Base-by-base conservation (phyloP, 2,797 vertebrate genomes). In the Anabacerthia variegaticeps region DNA sequence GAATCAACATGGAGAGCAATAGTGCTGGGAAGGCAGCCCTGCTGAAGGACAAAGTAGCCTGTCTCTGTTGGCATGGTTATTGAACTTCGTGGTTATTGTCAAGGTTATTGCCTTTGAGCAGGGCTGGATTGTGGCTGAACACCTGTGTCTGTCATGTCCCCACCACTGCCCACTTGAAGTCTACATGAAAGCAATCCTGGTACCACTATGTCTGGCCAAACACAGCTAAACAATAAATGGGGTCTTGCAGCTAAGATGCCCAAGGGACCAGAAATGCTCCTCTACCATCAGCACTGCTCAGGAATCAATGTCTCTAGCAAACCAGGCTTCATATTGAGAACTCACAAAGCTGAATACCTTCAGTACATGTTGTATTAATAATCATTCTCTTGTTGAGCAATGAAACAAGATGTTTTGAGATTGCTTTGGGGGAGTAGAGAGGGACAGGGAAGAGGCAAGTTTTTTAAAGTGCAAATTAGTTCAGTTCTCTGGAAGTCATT, bases 121-220 rank as follows among this genome's bases (percentile, higher is more conserved):
- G 69, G 11, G 14, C 37, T 63, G 67, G 36, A 36, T 27, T 72
- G 55, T n/a, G 41, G 32, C 74, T 65, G 66, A 72, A 24, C 13
- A 4, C 39, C 43, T n/a, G 37, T 34, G 22, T 65, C 34, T 41
- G 24, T 10, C 34, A 13, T 12, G 32, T 22, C 23, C 15, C 28
- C 36, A 19, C 16, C 24, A 23, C 21, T 51, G n/a, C 30, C 11
- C 14, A 7, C 54, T 37, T 23, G 23, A 77, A 75, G 23, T 41
- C 24, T 51, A 1, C 0, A 0, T 14, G 52, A 62, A 76, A 79
- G 20, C 28, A 65, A 37, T 32, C 36, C 36, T 68, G 49, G 16
- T 28, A 27, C 12, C 21, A 23, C 4, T 28, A 6, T 10, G 23
- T 44, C 61, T 66, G 56, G n/a, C 22, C 67, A 79, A 86, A 66